Conservation (phyloP, 2,113 vertebrate species). For the Oryzias celebensis region DNA sequence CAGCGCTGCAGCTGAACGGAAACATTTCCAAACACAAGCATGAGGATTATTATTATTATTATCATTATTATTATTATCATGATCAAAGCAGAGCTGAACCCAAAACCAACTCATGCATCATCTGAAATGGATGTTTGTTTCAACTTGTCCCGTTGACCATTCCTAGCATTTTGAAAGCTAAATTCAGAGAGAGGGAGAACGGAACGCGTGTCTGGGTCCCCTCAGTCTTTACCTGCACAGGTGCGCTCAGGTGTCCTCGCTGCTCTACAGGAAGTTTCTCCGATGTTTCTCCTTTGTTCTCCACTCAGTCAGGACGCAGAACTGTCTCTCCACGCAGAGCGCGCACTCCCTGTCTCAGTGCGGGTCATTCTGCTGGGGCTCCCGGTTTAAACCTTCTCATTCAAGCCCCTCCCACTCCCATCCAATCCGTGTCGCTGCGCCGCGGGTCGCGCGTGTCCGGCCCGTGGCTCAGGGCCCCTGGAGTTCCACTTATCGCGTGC, state of each 20-base stretch:
- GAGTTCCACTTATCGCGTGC: conserved; percentile 30
- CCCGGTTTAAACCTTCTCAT: conserved; percentile 63
- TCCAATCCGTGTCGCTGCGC: conserved; percentile 36
- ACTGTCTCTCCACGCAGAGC: conserved; percentile 1
- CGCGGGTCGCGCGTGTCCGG: conserved; percentile 71
- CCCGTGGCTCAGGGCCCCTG: conserved; percentile 69
- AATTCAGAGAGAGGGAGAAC: too few species aligned
- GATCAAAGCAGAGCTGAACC: too few species aligned
- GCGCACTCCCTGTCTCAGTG: conserved; percentile 36
- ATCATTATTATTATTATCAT: too few species aligned
- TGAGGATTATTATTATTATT: neutral
- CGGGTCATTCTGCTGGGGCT: conserved; percentile 50
- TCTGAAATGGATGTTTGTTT: too few species aligned
- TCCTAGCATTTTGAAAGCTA: too few species aligned
- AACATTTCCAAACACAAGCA: conserved; percentile 31
- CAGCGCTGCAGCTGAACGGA: conserved; percentile 45
- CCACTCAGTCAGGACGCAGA: conserved; percentile 4
- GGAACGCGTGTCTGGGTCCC: too few species aligned
- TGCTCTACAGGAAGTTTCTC: conserved; percentile 18
- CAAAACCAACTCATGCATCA: too few species aligned
- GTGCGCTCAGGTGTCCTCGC: conserved; percentile 10
- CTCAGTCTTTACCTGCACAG: too few species aligned
- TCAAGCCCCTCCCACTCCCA: conserved; percentile 49
- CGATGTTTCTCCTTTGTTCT: conserved; percentile 11
- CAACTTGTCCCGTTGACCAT: too few species aligned